Evolutionary conservation across 2,113 vertebrate species (phyloP), one percentile per base, ranked within the genome.

Genomic region (Benitochromis conjunctus): DNA sequence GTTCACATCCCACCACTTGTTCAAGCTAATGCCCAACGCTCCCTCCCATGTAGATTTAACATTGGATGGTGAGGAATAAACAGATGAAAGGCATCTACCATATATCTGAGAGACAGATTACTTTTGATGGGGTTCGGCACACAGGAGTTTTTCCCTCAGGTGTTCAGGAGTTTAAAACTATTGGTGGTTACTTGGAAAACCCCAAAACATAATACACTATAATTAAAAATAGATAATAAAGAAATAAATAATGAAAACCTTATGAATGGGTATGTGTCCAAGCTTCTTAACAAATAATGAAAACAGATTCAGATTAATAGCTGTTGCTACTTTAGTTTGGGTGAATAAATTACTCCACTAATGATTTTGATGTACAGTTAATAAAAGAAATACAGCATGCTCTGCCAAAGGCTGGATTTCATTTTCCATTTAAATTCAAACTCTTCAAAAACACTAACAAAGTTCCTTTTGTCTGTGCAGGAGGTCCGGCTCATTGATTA

Each of bases 401-500:
- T 64, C 31, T 64, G 18, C 38, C 9, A 11, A 62, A 51, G 24
- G 11, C 79, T 19, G 26, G 10, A 66, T 51, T 62, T 60, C 9
- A 46, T 62, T 60, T 81, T 62, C n/a, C n/a, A 9, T 71, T 71
- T 46, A 71, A 46, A 53, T 43, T 43, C 10, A 57, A 12, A 46
- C 18, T 51, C 26, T 29, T 48, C n/a, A 21, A 51, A 55, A 57
- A 16, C 4, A 26, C 56, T 66, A 80, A 46, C 24, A 14, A 58
- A 74, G 43, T 34, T 18, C 11, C 18, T 86, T 89, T 84, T 93
- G 41, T 87, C 2, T 78, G 55, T 86, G 53, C 86, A 99, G 99
- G 97, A 99, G 93, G 97, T 99, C 79, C 97, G 99, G 84, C 97
- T 99, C 62, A 97, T 99, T 91, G 99, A 99, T 96, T 99, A 99